Evolutionary conservation across 2,888 invertebrate species (phyloP), one percentile per base, ranked within the genome.

Genomic region (Noctua comes): DNA sequence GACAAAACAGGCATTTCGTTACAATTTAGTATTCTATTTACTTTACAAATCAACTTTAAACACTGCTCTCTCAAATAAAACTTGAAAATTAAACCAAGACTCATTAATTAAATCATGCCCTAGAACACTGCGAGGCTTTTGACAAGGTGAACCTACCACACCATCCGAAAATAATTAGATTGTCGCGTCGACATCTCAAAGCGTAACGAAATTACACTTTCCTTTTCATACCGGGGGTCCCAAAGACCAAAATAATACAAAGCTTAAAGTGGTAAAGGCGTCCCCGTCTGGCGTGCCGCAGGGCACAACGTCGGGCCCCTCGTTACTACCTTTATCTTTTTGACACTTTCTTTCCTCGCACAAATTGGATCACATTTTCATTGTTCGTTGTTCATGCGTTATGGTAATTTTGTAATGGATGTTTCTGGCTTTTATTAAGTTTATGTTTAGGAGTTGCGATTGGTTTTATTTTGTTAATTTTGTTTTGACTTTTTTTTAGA

Each of bases 121-220:
- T 86, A 87, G 91, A 92, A 92, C 91, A 92, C 90, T 88, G 91
- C 91, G 91, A 94, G 95, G 95, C 95, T 93, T 96, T 96, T 96
- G 96, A 96, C 94, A 94, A 96, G 93, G 95, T 95, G 93, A 94
- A 93, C 92, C 93, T 91, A 91, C 90, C 90, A 91, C 91, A 92
- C 92, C 92, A 93, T 91, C 93, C 94, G 90, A 90, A 93, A 93
- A 93, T 96, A 97, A 97, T 96, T 96, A 95, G 95, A 96, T 96
- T 96, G 95, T 94, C 94, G 94, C 93, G 95, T 93, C 95, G 96
- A 95, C 96, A 95, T 97, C 96, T 97, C 96, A 95, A 96, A 96
- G 96, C 95, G 95, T 96, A 97, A 96, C 95, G 91, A 93, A 96
- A 96, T 96, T 96, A 96, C 95, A 94, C 94, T 94, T 95, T 95